Base-by-base conservation (phyloP, 2,888 invertebrate species). In the Sinotaia quadrata region DNA sequence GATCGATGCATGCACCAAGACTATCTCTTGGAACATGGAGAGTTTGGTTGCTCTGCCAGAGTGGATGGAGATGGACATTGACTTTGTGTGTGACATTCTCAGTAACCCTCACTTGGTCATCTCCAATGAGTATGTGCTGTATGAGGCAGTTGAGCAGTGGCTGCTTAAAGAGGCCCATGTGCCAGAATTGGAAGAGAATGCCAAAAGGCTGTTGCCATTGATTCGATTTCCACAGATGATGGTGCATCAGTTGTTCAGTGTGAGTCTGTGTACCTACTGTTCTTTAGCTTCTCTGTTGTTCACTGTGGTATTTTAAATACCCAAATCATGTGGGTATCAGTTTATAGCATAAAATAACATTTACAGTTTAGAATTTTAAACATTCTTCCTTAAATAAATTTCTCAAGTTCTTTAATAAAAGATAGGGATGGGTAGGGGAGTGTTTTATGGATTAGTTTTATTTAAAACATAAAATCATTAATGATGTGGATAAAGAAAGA, bases 221-320 rank as follows among this genome's bases (percentile, higher is more conserved):
- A 81, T 88, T 15, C 78, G 88, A 3, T 88, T 87, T 72, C 87
- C 88, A 1, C 85, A 86, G 76, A 86, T 88, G 86, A 77, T 83
- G 63, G 87, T 87, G 0, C 68, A 72, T 12, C 84, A 87, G 73
- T 72, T 87, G 59, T 82, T 81, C 60, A 71, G 56, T 31, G 65
- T 65, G 5, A 4, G 61, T 61, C 7, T 21, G 75, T 1, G 12
- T 47, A 21, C 18, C n/a, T n/a, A n/a, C n/a, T n/a, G n/a, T n/a
- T n/a, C n/a, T n/a, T n/a, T n/a, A n/a, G n/a, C n/a, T n/a, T n/a
- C n/a, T n/a, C n/a, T n/a, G n/a, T n/a, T n/a, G n/a, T n/a, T n/a
- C n/a, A n/a, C n/a, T n/a, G n/a, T n/a, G n/a, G n/a, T n/a, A n/a
- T n/a, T n/a, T n/a, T n/a, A n/a, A n/a, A n/a, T n/a, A n/a, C n/a